These are phyloP conservation scores for Trimorus sp. DNA, from an alignment of 2,888 invertebrate genomes.

Conservation along the genomic window DNA sequence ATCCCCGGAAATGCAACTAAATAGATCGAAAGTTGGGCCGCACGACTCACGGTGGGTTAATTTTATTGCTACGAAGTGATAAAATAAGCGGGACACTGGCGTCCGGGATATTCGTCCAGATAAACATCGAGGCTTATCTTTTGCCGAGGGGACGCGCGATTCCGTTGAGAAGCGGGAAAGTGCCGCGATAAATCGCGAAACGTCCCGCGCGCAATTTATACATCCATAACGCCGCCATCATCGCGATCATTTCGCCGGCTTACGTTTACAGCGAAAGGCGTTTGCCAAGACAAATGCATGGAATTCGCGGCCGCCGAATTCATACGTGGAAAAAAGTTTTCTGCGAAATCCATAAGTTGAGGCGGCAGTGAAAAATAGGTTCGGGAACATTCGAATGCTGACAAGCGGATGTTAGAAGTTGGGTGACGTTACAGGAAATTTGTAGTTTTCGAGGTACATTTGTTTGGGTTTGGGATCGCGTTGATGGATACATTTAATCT, in stretches of 20 bases:
- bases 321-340: too few species aligned
- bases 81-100: conserved; percentile 38
- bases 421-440: too few species aligned
- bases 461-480: too few species aligned
- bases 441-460: too few species aligned
- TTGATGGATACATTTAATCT: too few species aligned
- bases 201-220: conserved; percentile 42
- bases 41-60: conserved; percentile 48
- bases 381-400: too few species aligned
- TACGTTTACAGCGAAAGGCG: conserved; percentile 41
- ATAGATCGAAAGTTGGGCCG: conserved; percentile 49
- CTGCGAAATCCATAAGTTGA: too few species aligned
- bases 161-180: conserved; percentile 37
- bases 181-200: conserved; percentile 37
- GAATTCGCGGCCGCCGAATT: too few species aligned
- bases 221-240: conserved; percentile 52
- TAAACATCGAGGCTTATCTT: conserved; percentile 53
- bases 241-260: conserved; percentile 28
- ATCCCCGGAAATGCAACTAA: conserved; percentile 36
- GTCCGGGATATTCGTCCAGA: conserved; percentile 35
- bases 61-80: conserved; percentile 57
- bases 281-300: conserved; percentile 4
- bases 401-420: too few species aligned
- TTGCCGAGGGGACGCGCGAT: conserved; percentile 14
- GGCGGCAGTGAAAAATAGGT: too few species aligned